Base-by-base conservation (phyloP, 1,140 invertebrate genomes). In the Caerostris darwini region DNA sequence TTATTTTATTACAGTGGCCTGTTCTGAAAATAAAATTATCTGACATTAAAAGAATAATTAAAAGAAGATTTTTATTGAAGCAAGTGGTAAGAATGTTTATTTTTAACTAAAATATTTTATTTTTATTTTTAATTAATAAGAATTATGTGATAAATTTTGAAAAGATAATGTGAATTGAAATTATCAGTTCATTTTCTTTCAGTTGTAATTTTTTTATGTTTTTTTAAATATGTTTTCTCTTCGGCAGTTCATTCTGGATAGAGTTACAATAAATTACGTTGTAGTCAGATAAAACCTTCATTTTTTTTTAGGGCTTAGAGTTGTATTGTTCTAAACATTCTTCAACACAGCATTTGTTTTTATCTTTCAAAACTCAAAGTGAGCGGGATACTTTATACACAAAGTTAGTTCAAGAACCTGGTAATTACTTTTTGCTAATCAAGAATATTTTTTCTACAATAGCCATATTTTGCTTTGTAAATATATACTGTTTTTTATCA, bases 21-120 rank as follows among this genome's bases (percentile, higher is more conserved):
- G 97, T 98, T 82, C 96, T 98, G 94, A 98, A 98, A 96, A 97
- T 98, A 77, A 97, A 97, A 95, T 95, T 98, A 34, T 96, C 96
- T 94, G 97, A 97, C 95, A 97, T 98, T 94, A 97, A 96, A 95
- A 97, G 97, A 95, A 96, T 98, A 81, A 97, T 98, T 83, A 98
- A 97, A 96, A 97, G 98, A 96, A 97, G 98, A 96, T 98, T 98
- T 97, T 96, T 98, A 92, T 96, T 98, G 94, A 97, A 97, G 96
- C 98, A 98, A 97, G 97, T 98, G 96, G 98, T 98, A 97, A 97
- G 97, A 14, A 77, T 12, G 14, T 50, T 10, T 87, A 87, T 54
- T 83, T 54, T 67, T 3, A 67, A 67, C 3, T 67, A 67, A n/a
- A n/a, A n/a, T n/a, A n/a, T 69, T 69, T 69, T 17, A 69, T 69